These are phyloP conservation scores for Tragelaphus oryx DNA, from an alignment of 2,797 vertebrate genomes.

Conservation along the genomic window DNA sequence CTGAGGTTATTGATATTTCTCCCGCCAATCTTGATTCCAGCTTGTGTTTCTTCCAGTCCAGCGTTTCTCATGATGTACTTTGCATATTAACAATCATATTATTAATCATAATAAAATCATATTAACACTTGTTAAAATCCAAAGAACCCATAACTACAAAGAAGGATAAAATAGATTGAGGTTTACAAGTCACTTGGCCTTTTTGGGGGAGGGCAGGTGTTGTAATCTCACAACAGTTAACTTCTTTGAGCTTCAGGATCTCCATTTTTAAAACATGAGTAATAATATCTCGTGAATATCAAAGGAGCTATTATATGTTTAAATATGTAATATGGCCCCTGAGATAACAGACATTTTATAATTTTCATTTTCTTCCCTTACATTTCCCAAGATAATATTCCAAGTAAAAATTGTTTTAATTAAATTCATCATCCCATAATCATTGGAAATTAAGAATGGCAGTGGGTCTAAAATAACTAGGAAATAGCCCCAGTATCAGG, in stretches of 20 bases:
- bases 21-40: no score
- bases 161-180: not conserved
- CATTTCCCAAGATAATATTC: conserved; percentile 23
- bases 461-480: not conserved
- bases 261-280: not conserved
- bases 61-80: no score
- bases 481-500: not conserved
- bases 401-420: not conserved
- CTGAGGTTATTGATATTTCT: no score
- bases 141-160: not conserved
- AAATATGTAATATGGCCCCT: not conserved
- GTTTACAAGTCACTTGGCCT: not conserved
- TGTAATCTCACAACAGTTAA: not conserved
- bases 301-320: not conserved
- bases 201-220: not conserved
- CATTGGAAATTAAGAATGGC: not conserved
- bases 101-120: not conserved
- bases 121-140: not conserved
- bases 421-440: not conserved
- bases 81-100: not conserved
- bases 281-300: not conserved
- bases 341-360: not conserved
- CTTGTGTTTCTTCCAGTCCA: no score
- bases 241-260: not conserved
- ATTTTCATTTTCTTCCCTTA: not conserved